Conservation (phyloP, 2,113 vertebrate species). For the Geococcyx californianus region DNA sequence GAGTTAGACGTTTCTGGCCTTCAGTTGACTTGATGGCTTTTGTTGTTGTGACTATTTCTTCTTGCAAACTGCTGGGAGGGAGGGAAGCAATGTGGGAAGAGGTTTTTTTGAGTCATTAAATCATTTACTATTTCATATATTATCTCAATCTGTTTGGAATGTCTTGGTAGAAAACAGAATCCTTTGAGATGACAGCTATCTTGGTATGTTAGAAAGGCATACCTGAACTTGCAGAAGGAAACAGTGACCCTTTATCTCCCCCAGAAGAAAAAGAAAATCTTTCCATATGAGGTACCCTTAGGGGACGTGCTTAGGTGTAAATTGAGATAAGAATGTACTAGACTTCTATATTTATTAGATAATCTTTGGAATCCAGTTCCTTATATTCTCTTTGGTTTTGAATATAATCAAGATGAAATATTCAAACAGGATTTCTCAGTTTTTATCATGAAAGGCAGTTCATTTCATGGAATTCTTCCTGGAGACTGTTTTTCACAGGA, state of each 20-base stretch:
- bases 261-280: background rate
- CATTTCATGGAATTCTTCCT: background rate
- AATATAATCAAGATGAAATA: background rate
- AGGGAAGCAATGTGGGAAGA: background rate
- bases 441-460: background rate
- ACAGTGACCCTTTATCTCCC: background rate
- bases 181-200: background rate
- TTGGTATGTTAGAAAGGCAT: background rate
- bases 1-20: background rate
- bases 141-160: background rate
- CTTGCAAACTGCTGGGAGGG: background rate
- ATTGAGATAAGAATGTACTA: background rate
- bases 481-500: background rate
- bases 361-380: background rate
- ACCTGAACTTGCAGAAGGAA: background rate
- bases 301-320: background rate
- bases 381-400: background rate
- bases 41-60: background rate
- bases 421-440: background rate
- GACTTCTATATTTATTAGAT: background rate
- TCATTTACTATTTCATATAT: background rate
- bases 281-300: background rate
- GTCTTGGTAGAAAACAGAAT: background rate
- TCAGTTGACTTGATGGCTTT: background rate
- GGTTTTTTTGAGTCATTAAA: background rate